Percentiles rank a stretch among this genome's conserved stretches.
Conservation (phyloP, 2,797 vertebrate species). For the Emys orbicularis region DNA sequence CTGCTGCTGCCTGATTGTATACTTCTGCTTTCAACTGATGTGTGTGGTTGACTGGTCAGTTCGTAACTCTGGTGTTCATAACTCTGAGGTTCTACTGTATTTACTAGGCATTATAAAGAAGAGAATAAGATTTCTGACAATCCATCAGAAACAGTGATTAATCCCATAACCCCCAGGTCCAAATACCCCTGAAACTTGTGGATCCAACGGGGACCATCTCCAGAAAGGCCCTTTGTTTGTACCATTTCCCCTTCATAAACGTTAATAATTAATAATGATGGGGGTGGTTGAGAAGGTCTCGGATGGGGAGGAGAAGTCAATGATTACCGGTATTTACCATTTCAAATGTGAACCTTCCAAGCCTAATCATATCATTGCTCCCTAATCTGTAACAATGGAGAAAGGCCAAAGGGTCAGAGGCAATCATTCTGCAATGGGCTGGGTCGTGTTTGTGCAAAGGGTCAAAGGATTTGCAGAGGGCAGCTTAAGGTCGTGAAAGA, state of each 20-base stretch:
- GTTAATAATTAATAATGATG: background rate
- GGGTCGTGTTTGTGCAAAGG: background rate
- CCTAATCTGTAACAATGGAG: background rate
- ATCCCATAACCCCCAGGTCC: background rate
- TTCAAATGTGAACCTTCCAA: background rate
- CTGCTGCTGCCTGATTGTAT: too few relatives aligned
- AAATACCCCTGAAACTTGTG: background rate
- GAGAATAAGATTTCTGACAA: background rate
- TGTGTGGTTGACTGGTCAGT: too few relatives aligned
- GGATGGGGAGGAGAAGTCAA: background rate
- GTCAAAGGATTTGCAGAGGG: rapidly evolving
- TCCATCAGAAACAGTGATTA: background rate
- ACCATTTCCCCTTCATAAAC: background rate
- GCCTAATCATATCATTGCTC: background rate
- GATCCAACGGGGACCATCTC: background rate
- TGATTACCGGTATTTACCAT: background rate
- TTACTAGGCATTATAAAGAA: background rate
- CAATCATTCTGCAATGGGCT: background rate
- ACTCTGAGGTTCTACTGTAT: background rate
- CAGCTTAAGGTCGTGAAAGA: background rate
- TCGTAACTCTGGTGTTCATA: too few relatives aligned
- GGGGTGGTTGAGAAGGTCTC: background rate
- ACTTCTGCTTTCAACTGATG: too few relatives aligned
- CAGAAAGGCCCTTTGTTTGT: background rate
- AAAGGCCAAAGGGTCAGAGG: background rate